A percentile compares a stretch with the other conserved stretches of the same genome.
These are phyloP conservation scores for Dicycla oo DNA, from an alignment of 2,888 invertebrate species.

Conservation along the genomic window DNA sequence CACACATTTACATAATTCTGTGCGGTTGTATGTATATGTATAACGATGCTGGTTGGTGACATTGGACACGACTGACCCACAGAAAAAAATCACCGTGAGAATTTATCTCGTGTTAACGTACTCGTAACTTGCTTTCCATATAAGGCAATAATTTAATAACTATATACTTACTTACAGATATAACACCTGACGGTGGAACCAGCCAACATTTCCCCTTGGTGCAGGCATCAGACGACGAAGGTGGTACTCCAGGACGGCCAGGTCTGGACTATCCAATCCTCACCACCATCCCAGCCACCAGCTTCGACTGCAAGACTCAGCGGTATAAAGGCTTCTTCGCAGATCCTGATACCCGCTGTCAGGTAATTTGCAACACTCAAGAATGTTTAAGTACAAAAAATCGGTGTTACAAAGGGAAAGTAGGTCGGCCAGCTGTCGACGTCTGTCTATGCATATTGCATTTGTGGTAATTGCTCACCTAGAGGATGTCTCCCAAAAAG, in stretches of 20 bases:
- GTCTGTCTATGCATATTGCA: constrained; percentile 61
- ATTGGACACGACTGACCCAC: constrained; percentile 19
- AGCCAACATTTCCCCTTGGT: constrained; percentile 84
- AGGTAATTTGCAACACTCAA: constrained; percentile 83
- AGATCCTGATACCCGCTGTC: constrained; percentile 96
- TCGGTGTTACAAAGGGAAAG: constrained; percentile 58
- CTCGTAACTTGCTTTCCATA: neutral
- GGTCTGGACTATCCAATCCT: constrained; percentile 96
- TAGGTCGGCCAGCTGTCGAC: constrained; percentile 63
- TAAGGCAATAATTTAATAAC: constrained; percentile 10
- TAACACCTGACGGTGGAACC: constrained; percentile 72
- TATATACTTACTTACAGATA: constrained; percentile 71
- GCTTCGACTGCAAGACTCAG: constrained; percentile 95
- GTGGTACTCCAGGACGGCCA: constrained; percentile 92
- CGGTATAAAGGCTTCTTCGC: constrained; percentile 97
- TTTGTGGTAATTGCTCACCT: constrained; percentile 62
- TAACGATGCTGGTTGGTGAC: constrained; percentile 19
- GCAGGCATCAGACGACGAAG: constrained; percentile 88
- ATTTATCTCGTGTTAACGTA: neutral
- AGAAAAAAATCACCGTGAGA: neutral
- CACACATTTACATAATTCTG: too few species aligned
- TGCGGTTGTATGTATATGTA: too few species aligned
- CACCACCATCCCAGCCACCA: constrained; percentile 93
- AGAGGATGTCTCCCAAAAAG: constrained; percentile 64
- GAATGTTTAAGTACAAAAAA: constrained; percentile 60